A percentile compares a stretch with the other conserved stretches of the same genome.
Evolutionary conservation across 2,113 vertebrate genomes (phyloP).

Genomic region (Athene cunicularia): DNA sequence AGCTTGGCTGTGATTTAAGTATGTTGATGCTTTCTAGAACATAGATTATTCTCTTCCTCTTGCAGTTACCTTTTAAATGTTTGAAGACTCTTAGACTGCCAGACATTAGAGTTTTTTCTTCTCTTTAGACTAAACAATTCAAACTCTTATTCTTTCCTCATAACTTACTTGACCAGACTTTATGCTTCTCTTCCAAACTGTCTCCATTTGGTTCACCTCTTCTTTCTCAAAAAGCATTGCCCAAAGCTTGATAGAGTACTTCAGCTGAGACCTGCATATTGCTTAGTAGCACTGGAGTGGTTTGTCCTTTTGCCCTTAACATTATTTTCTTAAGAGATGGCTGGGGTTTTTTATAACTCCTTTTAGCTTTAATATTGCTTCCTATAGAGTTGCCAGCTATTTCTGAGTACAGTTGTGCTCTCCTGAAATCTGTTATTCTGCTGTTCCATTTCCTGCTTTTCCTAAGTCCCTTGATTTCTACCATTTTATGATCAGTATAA

Average conservation of each 20-base stretch:
- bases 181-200: neutral
- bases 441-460: neutral
- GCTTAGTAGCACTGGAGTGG: neutral
- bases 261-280: neutral
- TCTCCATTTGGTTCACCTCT: neutral
- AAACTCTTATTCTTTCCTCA: neutral
- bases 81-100: neutral
- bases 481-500: neutral
- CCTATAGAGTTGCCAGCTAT: neutral
- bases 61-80: neutral
- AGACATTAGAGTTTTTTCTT: neutral
- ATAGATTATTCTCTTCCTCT: neutral
- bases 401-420: neutral
- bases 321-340: neutral
- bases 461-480: neutral
- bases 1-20: neutral
- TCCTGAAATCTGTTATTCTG: neutral
- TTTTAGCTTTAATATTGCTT: neutral
- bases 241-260: neutral
- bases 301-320: neutral
- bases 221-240: neutral
- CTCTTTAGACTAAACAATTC: neutral
- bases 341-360: neutral
- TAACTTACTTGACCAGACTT: neutral
- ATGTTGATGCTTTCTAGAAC: neutral